These are phyloP conservation scores for Xanthorhoe designata DNA, from an alignment of 2,888 invertebrate species.

Conservation along the genomic window DNA sequence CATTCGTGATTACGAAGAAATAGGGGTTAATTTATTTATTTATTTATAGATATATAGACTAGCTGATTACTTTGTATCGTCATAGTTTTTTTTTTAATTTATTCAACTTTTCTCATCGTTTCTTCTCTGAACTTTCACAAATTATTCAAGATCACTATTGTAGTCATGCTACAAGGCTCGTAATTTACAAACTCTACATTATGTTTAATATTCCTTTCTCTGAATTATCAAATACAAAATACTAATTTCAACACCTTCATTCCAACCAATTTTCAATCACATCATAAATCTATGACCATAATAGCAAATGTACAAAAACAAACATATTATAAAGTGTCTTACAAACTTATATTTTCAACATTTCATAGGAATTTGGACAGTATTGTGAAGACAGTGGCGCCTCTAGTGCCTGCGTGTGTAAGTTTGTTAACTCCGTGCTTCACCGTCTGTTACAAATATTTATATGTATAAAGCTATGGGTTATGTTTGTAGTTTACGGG, in stretches of 20 bases:
- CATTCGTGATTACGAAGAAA: too few species aligned
- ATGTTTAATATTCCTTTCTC: neutral
- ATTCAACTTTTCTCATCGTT: too few species aligned
- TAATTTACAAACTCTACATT: too few species aligned
- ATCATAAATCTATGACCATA: conserved; percentile 11
- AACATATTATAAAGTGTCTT: neutral
- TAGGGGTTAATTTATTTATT: too few species aligned
- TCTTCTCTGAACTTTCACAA: too few species aligned
- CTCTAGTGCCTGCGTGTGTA: conserved; percentile 30
- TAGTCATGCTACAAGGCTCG: too few species aligned
- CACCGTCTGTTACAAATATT: conserved; percentile 25
- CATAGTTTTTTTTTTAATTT: too few species aligned
- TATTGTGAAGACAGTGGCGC: conserved; percentile 31
- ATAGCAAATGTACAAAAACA: conserved; percentile 14
- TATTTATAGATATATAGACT: too few species aligned
- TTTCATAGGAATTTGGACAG: conserved; percentile 2
- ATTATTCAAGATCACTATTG: too few species aligned
- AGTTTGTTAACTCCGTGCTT: conserved; percentile 9
- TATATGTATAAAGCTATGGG: conserved; percentile 15
- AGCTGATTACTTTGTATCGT: too few species aligned
- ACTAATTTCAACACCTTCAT: conserved; percentile 2
- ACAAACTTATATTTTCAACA: neutral
- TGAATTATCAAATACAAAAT: neutral
- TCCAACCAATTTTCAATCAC: neutral
- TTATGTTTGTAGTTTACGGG: conserved; percentile 14